Conservation (phyloP, 2,888 invertebrate genomes). For the Dysmachus trigonus region DNA sequence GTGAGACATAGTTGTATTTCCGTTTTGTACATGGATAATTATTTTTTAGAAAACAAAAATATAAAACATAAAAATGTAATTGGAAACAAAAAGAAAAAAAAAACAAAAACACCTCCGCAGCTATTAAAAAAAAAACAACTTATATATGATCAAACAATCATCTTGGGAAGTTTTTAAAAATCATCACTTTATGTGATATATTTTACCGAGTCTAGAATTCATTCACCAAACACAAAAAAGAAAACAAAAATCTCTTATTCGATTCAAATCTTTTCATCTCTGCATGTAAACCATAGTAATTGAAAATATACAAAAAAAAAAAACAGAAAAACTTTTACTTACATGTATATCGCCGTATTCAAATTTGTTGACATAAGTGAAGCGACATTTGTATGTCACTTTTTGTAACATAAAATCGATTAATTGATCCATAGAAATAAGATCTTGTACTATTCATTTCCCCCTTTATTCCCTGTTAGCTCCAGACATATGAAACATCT, state of each 20-base stretch:
- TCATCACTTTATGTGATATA: not conserved
- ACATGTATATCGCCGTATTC: not conserved
- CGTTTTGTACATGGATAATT: not conserved
- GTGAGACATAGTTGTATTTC: not conserved
- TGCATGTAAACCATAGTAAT: not conserved
- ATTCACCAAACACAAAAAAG: not conserved
- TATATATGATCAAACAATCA: not conserved
- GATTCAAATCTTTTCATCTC: not conserved
- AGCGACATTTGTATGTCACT: not conserved
- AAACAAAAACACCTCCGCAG: not conserved
- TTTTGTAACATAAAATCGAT: not conserved
- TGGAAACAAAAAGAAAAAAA: not conserved
- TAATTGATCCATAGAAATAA: not conserved
- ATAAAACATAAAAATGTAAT: not conserved
- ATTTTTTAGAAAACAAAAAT: not conserved
- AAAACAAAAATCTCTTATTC: not conserved
- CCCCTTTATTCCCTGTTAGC: not conserved
- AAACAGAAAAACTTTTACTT: not conserved
- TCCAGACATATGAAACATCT: not conserved
- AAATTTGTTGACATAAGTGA: not conserved
- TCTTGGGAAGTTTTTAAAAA: not conserved
- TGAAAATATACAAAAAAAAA: not conserved
- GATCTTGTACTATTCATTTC: not conserved
- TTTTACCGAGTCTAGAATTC: not conserved
- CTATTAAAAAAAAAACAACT: not conserved